A percentile compares a stretch with the other conserved stretches of the same genome.
Conservation (phyloP, 2,797 vertebrate species). For the Bradypodion pumilum region DNA sequence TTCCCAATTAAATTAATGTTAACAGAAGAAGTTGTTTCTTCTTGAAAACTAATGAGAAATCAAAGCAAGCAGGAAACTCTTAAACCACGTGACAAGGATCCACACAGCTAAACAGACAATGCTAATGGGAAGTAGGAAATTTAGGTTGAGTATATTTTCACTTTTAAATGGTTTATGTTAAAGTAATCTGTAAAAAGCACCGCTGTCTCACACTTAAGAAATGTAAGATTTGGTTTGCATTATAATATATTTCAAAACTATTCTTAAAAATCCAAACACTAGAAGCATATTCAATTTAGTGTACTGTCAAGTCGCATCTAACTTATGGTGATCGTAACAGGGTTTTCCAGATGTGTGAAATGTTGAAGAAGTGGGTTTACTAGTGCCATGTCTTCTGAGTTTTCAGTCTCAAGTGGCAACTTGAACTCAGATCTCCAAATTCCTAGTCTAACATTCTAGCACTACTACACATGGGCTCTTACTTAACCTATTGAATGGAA, state of each 20-base stretch:
- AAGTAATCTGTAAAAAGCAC: slow-evolving; percentile 49
- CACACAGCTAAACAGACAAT: slow-evolving; percentile 39
- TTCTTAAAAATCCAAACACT: slow-evolving; percentile 56
- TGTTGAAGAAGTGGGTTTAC: too few relatives aligned
- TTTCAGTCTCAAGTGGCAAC: too few relatives aligned
- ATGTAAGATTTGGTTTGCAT: slow-evolving; percentile 52
- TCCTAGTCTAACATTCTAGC: too few relatives aligned
- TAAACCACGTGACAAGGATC: slow-evolving; percentile 23
- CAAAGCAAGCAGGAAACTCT: not conserved
- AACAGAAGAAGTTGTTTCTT: not conserved
- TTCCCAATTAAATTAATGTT: not conserved
- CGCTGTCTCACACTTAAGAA: slow-evolving; percentile 55
- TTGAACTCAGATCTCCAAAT: too few relatives aligned
- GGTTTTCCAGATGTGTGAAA: too few relatives aligned
- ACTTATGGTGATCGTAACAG: too few relatives aligned
- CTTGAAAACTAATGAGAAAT: not conserved
- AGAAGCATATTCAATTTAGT: slow-evolving; percentile 46
- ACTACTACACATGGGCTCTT: too few relatives aligned
- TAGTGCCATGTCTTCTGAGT: too few relatives aligned
- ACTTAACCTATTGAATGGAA: slow-evolving; percentile 18
- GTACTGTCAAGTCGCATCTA: too few relatives aligned
- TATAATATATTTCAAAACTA: slow-evolving; percentile 59
- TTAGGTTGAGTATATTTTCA: slow-evolving; percentile 50
- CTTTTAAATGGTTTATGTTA: slow-evolving; percentile 39
- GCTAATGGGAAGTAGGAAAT: slow-evolving; percentile 38